Conservation (phyloP, 1,140 invertebrate genomes). For the Plodia interpunctella region DNA sequence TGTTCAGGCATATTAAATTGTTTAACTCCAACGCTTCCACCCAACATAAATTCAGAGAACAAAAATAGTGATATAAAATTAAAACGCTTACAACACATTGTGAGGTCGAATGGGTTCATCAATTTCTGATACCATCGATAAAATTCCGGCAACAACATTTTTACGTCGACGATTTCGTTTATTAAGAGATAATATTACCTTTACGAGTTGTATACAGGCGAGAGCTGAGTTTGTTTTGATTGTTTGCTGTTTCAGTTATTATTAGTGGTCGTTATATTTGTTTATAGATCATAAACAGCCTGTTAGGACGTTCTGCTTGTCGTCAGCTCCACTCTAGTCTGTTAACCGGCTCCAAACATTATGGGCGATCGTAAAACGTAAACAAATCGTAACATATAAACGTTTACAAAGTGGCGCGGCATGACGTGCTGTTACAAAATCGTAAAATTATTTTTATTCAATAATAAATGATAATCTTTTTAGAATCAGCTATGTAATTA, state of each 20-base stretch:
- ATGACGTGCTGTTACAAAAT: constrained; percentile 6
- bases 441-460: constrained; percentile 2
- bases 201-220: constrained; percentile 61
- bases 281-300: constrained; percentile 72
- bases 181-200: constrained; percentile 75
- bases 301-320: constrained; percentile 58
- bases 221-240: constrained; percentile 66
- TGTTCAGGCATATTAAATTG: background rate
- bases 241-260: constrained; percentile 73
- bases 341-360: constrained; percentile 65
- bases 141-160: constrained; percentile 64
- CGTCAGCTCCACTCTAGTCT: constrained; percentile 60
- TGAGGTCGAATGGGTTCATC: constrained; percentile 46
- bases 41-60: background rate
- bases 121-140: constrained; percentile 52
- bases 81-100: constrained; percentile 22
- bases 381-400: constrained; percentile 60
- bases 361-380: constrained; percentile 57
- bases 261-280: constrained; percentile 71
- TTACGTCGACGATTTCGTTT: constrained; percentile 64
- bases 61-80: constrained; percentile 8
- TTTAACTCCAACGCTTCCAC: background rate
- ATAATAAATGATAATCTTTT: background rate
- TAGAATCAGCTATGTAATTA: too few relatives aligned
- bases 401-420: constrained; percentile 39